A percentile compares a stretch with the other conserved stretches of the same genome.
Evolutionary conservation across 2,888 invertebrate genomes (phyloP).

Genomic region (Lasius platythorax): DNA sequence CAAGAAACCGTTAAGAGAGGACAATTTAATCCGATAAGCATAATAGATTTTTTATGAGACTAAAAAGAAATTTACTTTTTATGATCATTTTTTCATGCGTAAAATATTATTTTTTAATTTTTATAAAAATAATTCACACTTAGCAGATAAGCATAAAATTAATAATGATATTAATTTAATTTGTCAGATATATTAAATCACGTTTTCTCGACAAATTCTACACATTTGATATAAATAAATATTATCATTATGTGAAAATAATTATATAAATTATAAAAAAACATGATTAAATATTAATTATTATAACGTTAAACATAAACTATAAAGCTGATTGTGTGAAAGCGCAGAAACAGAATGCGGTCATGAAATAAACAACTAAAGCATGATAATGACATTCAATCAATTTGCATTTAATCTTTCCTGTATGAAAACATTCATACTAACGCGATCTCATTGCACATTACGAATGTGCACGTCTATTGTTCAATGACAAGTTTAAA

Average conservation of each 20-base stretch:
- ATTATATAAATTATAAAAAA: neutral
- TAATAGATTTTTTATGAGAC: neutral
- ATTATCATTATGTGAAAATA: neutral
- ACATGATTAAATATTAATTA: neutral
- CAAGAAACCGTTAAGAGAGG: neutral
- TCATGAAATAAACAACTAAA: slow-evolving; percentile 7
- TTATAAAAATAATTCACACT: neutral
- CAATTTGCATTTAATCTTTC: slow-evolving; percentile 20
- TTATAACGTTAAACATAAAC: neutral
- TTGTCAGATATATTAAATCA: neutral
- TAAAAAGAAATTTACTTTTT: neutral
- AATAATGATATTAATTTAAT: neutral
- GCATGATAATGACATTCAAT: slow-evolving; percentile 21
- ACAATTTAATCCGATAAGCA: slow-evolving; percentile 19
- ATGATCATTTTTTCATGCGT: neutral
- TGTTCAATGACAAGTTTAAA: neutral
- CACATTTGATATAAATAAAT: neutral
- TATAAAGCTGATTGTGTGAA: neutral
- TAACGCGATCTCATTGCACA: neutral
- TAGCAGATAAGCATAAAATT: neutral
- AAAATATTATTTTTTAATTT: neutral
- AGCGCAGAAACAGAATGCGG: slow-evolving; percentile 2
- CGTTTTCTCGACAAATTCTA: neutral
- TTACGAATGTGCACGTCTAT: neutral
- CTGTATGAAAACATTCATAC: neutral